Base-by-base conservation (phyloP, 2,888 invertebrate species). In the Seira ritae region DNA sequence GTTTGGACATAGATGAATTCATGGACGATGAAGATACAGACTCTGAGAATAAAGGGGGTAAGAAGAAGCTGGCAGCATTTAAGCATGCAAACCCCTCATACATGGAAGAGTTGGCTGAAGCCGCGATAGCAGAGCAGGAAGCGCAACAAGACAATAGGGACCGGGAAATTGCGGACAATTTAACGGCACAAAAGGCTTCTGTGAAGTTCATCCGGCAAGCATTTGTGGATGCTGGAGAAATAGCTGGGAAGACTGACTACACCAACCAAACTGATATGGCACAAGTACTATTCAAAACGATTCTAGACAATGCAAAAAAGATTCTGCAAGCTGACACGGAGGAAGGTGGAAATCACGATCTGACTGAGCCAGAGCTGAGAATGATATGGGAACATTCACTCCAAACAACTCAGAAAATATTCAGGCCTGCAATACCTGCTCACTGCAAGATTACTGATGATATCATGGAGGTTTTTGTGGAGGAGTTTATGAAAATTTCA, bases 161-260 rank as follows among this genome's bases (percentile, higher is more conserved):
- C 3, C 50, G 23, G 2, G 67, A 75, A 22, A 82, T 77, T 10
- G 66, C 80, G n/a, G 76, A 74, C 2, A 80, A 60, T n/a, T 50
- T 79, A 19, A 72, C 78, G 4, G 77, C 83, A 1, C 50, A 80
- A 19, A 72, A 76, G 19, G 75, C 76, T 6, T 23, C 79, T 0
- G 62, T 73, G 0, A 77, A 80, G 20, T 87, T 86, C 50, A 60
- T 87, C 3, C 69, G 80, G 15, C 85, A 87, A 3, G 70, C 81
- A 0, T 17, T 87, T n/a, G 42, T 71, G 37, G 88, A 87, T 71
- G 85, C 88, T 17, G 88, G 85, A 17, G 65, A 70, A 65, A 15
- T 85, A 3, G 80, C 78, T 2, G 77, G 74, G n/a, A 67, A 3
- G 0, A 82, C 87, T 0, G 85, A 86, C 0, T 84, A 78, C 66